Evolutionary conservation across 2,113 vertebrate genomes (phyloP).

Genomic region (human (Homo sapiens)): DNA sequence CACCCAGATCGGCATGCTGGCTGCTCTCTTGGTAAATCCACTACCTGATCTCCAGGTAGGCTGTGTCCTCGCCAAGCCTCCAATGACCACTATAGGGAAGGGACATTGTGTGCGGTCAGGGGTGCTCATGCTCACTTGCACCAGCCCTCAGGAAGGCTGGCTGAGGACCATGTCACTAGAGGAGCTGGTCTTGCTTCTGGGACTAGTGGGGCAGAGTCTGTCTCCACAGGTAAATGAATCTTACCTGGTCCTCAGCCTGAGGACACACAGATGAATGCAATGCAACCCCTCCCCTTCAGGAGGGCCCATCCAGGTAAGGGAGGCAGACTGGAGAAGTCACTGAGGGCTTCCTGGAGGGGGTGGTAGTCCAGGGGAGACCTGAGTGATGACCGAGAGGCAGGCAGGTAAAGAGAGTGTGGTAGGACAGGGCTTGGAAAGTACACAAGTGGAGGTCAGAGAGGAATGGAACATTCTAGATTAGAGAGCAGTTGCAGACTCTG

Average conservation of each 20-base stretch:
- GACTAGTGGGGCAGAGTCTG: background rate
- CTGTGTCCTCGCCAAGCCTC: background rate
- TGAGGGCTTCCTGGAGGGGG: background rate
- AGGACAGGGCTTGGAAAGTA: background rate
- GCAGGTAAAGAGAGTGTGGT: background rate
- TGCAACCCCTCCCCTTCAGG: too few relatives aligned
- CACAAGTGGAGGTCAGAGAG: background rate
- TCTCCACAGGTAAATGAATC: background rate
- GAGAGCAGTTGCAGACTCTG: background rate
- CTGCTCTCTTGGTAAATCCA: background rate
- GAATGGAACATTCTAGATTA: background rate
- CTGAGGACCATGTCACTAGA: background rate
- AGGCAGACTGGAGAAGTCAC: background rate
- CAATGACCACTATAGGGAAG: too few relatives aligned
- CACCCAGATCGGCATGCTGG: background rate
- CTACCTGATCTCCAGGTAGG: background rate
- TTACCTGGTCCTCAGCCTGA: background rate
- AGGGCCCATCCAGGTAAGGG: fast-evolving
- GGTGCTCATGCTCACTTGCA: fast-evolving
- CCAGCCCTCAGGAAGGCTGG: background rate
- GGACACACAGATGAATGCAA: background rate
- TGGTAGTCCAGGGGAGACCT: background rate
- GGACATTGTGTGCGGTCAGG: fast-evolving
- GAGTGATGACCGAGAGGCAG: background rate
- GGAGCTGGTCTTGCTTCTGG: background rate